phyloP scores from a whole-genome alignment of 2,888 invertebrate genomes.

The Agonopterix subpropinquella region DNA sequence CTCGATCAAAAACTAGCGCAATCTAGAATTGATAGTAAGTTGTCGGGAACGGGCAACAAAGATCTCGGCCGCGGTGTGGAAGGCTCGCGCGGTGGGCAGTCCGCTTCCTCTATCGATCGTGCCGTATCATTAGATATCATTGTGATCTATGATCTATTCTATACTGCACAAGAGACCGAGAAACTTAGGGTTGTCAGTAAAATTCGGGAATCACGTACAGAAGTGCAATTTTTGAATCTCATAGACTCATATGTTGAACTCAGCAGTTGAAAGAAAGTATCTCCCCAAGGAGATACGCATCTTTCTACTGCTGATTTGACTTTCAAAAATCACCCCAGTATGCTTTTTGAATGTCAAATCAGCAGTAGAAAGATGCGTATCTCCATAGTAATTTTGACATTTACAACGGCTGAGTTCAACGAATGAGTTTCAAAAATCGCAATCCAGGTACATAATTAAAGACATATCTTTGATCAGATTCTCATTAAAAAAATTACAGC shows the following conservation, averaged over 20 bases:
- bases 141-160: conserved; percentile 69
- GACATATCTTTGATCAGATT: neutral
- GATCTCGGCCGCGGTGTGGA: conserved; percentile 16
- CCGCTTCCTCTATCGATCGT: conserved; percentile 57
- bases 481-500: too few relatives aligned
- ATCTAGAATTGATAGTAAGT: neutral
- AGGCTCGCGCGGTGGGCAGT: conserved; percentile 53
- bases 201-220: neutral
- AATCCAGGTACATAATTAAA: neutral
- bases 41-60: neutral
- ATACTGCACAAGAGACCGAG: conserved; percentile 32
- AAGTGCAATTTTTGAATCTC: too few relatives aligned
- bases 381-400: too few relatives aligned
- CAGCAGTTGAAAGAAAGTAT: too few relatives aligned
- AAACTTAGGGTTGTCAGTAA: conserved; percentile 27
- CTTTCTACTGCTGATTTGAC: too few relatives aligned
- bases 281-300: too few relatives aligned
- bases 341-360: too few relatives aligned
- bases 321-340: too few relatives aligned
- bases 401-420: too few relatives aligned
- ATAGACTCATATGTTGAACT: too few relatives aligned
- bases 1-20: neutral
- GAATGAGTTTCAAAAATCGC: too few relatives aligned
- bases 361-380: too few relatives aligned
- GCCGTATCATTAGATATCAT: conserved; percentile 72